Conservation (phyloP, 2,113 vertebrate genomes). For the Pterocles gutturalis region DNA sequence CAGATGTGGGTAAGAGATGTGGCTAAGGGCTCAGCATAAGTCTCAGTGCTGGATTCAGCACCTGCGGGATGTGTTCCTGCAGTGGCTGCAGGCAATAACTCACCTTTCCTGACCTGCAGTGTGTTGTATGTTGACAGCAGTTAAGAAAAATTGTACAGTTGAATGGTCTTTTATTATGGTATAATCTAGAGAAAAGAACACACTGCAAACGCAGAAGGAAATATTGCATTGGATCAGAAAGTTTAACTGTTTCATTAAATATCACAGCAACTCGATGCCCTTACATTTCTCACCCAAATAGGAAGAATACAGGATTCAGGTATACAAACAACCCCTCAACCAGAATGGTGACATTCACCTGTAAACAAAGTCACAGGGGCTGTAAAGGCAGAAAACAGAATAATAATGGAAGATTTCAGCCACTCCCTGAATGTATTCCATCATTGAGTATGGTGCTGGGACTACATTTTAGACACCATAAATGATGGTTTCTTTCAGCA, state of each 20-base stretch:
- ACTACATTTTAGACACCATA: not conserved
- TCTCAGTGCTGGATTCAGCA: not conserved
- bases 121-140: not conserved
- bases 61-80: not conserved
- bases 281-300: not conserved
- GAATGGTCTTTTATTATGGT: not conserved
- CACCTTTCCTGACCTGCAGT: not conserved
- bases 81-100: not conserved
- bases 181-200: not conserved
- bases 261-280: not conserved
- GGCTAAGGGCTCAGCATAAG: not conserved
- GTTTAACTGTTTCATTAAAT: not conserved
- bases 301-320: not conserved
- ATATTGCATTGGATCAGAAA: not conserved
- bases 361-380: not conserved
- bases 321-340: not conserved
- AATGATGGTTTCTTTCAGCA: not conserved
- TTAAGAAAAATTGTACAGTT: not conserved
- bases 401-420: not conserved
- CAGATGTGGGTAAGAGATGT: not conserved
- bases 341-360: not conserved
- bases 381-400: not conserved
- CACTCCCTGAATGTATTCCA: not conserved
- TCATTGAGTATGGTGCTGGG: not conserved
- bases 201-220: not conserved